These are phyloP conservation scores for Halocaridina rubra DNA, from an alignment of 2,888 invertebrate genomes.

Conservation along the genomic window DNA sequence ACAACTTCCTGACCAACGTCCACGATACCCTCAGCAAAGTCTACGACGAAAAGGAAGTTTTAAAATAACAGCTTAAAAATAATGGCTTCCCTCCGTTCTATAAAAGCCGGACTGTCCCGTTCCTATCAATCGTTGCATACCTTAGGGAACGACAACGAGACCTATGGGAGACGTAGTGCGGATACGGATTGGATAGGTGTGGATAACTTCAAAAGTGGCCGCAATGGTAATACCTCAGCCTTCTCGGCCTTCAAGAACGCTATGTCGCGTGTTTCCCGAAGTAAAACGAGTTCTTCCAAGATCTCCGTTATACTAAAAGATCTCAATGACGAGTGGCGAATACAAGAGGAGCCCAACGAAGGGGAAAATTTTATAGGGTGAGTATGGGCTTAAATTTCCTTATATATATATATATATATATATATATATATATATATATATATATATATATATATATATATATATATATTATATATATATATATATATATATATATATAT, in stretches of 20 bases:
- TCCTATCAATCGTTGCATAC: conserved; percentile 36
- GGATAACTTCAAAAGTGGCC: conserved; percentile 12
- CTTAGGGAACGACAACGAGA: conserved; percentile 14
- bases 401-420: not conserved
- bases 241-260: conserved; percentile 28
- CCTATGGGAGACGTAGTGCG: not conserved
- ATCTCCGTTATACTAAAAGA: conserved; percentile 27
- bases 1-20: too few relatives aligned
- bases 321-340: conserved; percentile 29
- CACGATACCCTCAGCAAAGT: too few relatives aligned
- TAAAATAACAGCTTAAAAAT: not conserved
- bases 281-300: conserved; percentile 2
- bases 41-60: too few relatives aligned
- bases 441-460: not conserved
- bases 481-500: not conserved
- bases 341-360: not conserved
- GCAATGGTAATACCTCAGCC: not conserved
- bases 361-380: not conserved
- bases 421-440: not conserved
- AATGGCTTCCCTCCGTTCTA: conserved; percentile 31
- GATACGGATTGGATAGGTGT: conserved; percentile 33
- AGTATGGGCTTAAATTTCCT: not conserved
- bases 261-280: conserved; percentile 6
- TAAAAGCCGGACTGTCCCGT: conserved; percentile 13
- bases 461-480: not conserved